A percentile compares a stretch with the other conserved stretches of the same genome.
Evolutionary conservation across 2,797 vertebrate genomes (phyloP).

Genomic region (Alauda arvensis): DNA sequence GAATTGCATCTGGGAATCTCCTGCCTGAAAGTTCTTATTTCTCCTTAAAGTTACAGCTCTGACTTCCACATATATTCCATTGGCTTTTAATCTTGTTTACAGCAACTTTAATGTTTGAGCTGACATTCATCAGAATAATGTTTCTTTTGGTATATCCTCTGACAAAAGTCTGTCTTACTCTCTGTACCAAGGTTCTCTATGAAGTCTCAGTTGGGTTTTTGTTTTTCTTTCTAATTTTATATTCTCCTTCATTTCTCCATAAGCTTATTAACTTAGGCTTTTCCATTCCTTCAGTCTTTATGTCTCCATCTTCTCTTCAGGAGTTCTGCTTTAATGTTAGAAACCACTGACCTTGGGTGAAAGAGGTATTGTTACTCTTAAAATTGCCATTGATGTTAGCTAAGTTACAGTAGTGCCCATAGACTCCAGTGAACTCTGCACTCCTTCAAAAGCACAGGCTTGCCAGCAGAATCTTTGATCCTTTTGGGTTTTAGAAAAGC

Average conservation of each 20-base stretch:
- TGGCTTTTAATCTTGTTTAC: not conserved
- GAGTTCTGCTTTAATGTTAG: not conserved
- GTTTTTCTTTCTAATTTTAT: not conserved
- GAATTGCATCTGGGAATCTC: not conserved
- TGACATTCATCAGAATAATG: not conserved
- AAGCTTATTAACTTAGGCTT: not conserved
- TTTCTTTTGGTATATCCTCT: not conserved
- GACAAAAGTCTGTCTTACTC: not conserved
- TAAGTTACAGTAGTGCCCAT: not conserved
- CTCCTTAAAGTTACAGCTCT: not conserved
- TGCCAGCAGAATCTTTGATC: constrained; percentile 2
- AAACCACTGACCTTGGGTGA: not conserved
- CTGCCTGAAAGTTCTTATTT: not conserved
- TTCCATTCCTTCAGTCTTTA: not conserved
- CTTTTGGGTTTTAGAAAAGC: not conserved
- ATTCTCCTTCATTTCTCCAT: not conserved
- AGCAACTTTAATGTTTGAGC: not conserved
- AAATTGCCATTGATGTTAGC: not conserved
- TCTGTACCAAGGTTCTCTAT: not conserved
- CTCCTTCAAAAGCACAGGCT: not conserved
- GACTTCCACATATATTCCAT: not conserved
- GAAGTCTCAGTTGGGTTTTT: not conserved
- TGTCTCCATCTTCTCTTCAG: not conserved
- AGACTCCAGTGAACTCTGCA: not conserved
- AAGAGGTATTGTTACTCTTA: not conserved